Percentiles rank a stretch among this genome's conserved stretches.
phyloP scores from a whole-genome alignment of 1,140 invertebrate species.

The Lucilia sericata region DNA sequence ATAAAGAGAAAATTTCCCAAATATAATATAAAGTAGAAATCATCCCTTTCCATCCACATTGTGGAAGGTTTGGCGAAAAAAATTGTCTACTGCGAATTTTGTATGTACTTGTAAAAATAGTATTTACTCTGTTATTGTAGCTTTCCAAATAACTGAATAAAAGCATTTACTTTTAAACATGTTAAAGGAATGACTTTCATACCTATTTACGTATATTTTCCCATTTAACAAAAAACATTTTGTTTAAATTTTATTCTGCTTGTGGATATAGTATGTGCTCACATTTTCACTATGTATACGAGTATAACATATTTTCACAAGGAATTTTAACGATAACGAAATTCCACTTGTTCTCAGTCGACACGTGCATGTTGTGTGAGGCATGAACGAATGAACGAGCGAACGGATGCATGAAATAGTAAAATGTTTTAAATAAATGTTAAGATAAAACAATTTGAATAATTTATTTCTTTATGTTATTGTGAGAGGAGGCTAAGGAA shows the following conservation, averaged over 20 bases:
- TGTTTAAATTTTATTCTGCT: too few relatives aligned
- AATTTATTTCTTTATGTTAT: too few relatives aligned
- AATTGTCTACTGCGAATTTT: background rate
- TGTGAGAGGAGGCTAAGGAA: too few relatives aligned
- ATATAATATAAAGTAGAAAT: background rate
- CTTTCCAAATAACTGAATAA: too few relatives aligned
- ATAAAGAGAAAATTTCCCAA: constrained; percentile 29
- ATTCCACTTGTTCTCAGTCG: background rate
- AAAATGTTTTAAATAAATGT: too few relatives aligned
- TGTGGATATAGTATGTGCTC: background rate
- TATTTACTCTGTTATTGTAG: too few relatives aligned
- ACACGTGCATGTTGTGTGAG: background rate
- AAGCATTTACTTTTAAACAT: background rate
- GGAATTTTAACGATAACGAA: constrained; percentile 17
- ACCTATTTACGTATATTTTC: background rate
- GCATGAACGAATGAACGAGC: too few relatives aligned
- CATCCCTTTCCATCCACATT: background rate
- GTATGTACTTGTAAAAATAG: background rate
- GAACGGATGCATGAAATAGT: too few relatives aligned
- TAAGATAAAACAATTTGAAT: too few relatives aligned
- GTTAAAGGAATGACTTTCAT: too few relatives aligned
- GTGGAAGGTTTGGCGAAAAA: background rate
- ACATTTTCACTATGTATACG: too few relatives aligned
- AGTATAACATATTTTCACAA: background rate
- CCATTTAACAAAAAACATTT: background rate